phyloP scores from a whole-genome alignment of 2,888 invertebrate species.

The Ochlodes sylvanus region DNA sequence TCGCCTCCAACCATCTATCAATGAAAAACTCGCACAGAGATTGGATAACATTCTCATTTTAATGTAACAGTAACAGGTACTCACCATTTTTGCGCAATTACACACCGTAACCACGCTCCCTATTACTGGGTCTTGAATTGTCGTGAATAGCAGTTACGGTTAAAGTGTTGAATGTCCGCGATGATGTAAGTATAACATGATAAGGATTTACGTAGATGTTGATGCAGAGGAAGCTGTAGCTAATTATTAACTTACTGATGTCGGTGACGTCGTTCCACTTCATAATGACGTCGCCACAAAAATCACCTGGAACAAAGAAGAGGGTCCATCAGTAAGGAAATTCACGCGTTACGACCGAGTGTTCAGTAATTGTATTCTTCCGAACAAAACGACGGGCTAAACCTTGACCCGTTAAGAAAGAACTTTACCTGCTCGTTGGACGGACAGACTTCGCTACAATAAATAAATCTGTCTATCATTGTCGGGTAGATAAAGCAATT shows the following conservation, averaged over 20 bases:
- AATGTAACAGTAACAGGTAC: too few species aligned
- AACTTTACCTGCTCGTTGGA: constrained; percentile 15
- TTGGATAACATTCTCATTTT: neutral
- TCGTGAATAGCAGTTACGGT: too few species aligned
- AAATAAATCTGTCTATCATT: constrained; percentile 26
- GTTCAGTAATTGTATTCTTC: constrained; percentile 15
- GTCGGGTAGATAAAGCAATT: constrained; percentile 29
- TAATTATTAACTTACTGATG: constrained; percentile 68
- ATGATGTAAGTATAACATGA: too few species aligned
- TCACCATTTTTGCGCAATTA: too few species aligned
- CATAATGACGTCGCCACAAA: constrained; percentile 81
- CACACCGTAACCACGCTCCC: too few species aligned
- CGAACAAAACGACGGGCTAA: constrained; percentile 5
- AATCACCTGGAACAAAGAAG: constrained; percentile 69
- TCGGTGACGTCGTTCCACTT: constrained; percentile 83
- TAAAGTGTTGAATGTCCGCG: too few species aligned
- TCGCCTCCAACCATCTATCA: neutral
- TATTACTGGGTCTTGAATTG: too few species aligned
- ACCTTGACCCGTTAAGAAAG: constrained; percentile 17
- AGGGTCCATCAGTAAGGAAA: constrained; percentile 23
- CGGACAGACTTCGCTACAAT: constrained; percentile 23
- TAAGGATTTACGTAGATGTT: neutral
- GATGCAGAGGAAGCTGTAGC: neutral
- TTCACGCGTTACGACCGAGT: neutral
- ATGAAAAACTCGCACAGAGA: neutral